These are phyloP conservation scores for Himalopsyche japonica DNA, from an alignment of 2,888 invertebrate species.

Conservation along the genomic window DNA sequence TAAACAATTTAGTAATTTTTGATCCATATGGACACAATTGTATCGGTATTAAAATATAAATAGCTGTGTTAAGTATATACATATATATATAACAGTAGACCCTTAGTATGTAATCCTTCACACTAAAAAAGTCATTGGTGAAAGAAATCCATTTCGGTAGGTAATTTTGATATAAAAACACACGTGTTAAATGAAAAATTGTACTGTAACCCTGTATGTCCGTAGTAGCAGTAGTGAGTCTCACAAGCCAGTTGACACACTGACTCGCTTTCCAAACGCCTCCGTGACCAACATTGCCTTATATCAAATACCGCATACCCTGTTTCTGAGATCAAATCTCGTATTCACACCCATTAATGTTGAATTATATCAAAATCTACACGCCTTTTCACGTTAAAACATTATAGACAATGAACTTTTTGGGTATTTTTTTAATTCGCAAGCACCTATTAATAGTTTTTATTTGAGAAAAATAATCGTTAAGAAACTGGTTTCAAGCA, in stretches of 20 bases:
- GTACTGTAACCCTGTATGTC: slow-evolving; percentile 2
- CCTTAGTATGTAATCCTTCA: too few relatives aligned
- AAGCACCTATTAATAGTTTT: not conserved
- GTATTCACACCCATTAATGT: not conserved
- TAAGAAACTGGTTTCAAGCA: not conserved
- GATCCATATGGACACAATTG: too few relatives aligned
- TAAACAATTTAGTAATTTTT: too few relatives aligned
- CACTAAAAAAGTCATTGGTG: too few relatives aligned
- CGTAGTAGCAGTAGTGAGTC: not conserved
- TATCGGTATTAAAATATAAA: too few relatives aligned
- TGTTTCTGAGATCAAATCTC: not conserved
- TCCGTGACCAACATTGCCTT: slow-evolving; percentile 34
- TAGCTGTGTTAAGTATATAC: too few relatives aligned
- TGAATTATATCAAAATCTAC: not conserved
- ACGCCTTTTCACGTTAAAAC: not conserved
- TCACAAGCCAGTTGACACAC: slow-evolving; percentile 49
- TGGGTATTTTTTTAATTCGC: not conserved
- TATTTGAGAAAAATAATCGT: not conserved
- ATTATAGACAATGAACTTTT: not conserved
- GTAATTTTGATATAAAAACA: too few relatives aligned
- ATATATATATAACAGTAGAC: too few relatives aligned
- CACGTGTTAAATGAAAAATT: not conserved
- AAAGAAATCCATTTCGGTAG: too few relatives aligned
- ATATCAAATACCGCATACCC: slow-evolving; percentile 16
- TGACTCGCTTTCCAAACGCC: slow-evolving; percentile 58